phyloP scores from a whole-genome alignment of 2,797 vertebrate species.

The Ptychobarbus kaznakovi region DNA sequence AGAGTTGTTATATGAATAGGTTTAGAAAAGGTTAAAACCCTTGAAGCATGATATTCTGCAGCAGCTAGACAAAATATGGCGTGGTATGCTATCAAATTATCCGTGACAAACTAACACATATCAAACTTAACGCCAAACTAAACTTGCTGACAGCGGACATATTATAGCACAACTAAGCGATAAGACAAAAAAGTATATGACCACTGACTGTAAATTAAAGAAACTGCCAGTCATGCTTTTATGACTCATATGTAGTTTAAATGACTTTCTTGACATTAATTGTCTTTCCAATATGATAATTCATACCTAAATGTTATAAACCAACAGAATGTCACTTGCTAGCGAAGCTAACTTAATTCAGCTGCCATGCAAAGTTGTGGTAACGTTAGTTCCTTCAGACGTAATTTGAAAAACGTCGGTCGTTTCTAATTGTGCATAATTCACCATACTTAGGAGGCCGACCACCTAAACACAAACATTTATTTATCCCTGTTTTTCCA shows the following conservation, averaged over 20 bases:
- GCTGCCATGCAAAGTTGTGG: neutral
- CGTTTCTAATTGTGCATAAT: neutral
- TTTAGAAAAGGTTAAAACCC: neutral
- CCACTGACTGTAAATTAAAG: neutral
- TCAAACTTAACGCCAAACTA: slow-evolving; percentile 20
- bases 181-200: neutral
- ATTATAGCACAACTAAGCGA: neutral
- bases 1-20: neutral
- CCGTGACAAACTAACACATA: slow-evolving; percentile 15
- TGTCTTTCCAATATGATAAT: neutral
- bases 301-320: neutral
- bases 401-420: neutral
- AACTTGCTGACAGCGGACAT: neutral
- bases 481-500: neutral
- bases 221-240: neutral
- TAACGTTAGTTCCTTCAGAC: too few species aligned
- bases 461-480: neutral
- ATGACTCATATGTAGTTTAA: neutral
- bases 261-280: neutral
- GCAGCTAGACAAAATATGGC: neutral
- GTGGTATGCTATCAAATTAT: neutral
- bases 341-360: neutral
- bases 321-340: neutral
- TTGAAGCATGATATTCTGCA: neutral
- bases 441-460: neutral